Conservation (phyloP, 1,140 invertebrate genomes). For the Potamilus streckersoni region DNA sequence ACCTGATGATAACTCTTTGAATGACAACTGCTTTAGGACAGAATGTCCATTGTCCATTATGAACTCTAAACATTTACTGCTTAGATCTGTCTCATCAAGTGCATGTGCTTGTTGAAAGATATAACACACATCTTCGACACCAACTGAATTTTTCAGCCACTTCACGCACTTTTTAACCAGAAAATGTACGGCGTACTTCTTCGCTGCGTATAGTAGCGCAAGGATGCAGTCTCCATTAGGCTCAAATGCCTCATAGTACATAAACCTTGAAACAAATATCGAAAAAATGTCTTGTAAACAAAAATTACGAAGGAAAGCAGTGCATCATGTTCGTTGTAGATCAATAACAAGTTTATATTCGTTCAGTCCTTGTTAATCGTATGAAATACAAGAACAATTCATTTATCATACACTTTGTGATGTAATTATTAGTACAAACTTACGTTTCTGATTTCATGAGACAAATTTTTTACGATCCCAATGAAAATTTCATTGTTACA, state of each 20-base stretch:
- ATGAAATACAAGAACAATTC: no score
- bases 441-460: neutral
- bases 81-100: slow-evolving; percentile 18
- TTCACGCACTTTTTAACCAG: slow-evolving; percentile 25
- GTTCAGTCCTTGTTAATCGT: no score
- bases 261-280: slow-evolving; percentile 19
- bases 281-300: slow-evolving; percentile 20
- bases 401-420: no score
- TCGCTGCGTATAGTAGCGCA: slow-evolving; percentile 3
- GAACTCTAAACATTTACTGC: slow-evolving; percentile 26
- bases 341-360: no score
- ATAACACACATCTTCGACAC: slow-evolving; percentile 27
- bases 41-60: slow-evolving; percentile 23
- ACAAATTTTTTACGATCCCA: no score
- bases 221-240: neutral
- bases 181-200: slow-evolving; percentile 28
- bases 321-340: no score
- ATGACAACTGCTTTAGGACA: slow-evolving; percentile 15
- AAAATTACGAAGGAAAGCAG: neutral
- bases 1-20: slow-evolving; percentile 24
- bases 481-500: no score
- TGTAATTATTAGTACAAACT: neutral
- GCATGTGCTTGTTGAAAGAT: slow-evolving; percentile 26
- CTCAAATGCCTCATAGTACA: slow-evolving; percentile 19
- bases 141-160: slow-evolving; percentile 19